Evolutionary conservation across 2,888 invertebrate species (phyloP).

Genomic region (Pristionchus mayeri): DNA sequence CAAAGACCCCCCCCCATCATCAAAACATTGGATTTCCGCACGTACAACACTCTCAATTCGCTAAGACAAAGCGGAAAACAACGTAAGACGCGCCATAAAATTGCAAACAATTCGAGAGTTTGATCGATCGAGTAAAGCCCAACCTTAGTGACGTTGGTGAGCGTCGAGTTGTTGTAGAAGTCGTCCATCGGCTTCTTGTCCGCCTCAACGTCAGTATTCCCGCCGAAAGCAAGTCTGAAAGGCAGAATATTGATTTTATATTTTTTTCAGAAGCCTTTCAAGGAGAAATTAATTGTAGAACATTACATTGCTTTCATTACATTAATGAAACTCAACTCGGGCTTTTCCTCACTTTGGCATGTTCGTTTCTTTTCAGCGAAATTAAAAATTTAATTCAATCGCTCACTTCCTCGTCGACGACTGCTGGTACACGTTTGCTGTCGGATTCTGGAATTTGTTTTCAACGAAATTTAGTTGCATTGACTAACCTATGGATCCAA

Average conservation of each 20-base stretch:
- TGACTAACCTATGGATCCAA: no score
- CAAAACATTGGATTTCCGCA: no score
- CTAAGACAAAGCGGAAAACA: no score
- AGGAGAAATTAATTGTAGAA: no score
- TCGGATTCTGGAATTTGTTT: slow-evolving; percentile 3
- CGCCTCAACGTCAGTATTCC: slow-evolving; percentile 56
- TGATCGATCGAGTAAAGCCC: background rate
- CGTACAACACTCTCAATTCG: no score
- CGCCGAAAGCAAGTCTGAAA: slow-evolving; percentile 68
- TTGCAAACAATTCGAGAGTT: background rate
- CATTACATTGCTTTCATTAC: background rate
- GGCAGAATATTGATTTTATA: background rate
- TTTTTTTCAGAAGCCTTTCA: background rate
- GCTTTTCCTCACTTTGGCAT: background rate
- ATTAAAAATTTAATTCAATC: background rate
- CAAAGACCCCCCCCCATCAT: no score
- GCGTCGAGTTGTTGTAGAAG: slow-evolving; percentile 72
- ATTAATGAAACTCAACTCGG: background rate
- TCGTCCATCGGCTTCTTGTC: slow-evolving; percentile 64
- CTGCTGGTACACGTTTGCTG: slow-evolving; percentile 51
- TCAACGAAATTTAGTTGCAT: no score
- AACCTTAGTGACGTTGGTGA: slow-evolving; percentile 60
- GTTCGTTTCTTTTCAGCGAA: background rate
- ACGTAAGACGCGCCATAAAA: no score
- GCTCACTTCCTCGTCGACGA: slow-evolving; percentile 53